A percentile compares a stretch with the other conserved stretches of the same genome.
phyloP scores from a whole-genome alignment of 2,797 vertebrate genomes.

The Astyanax mexicanus region DNA sequence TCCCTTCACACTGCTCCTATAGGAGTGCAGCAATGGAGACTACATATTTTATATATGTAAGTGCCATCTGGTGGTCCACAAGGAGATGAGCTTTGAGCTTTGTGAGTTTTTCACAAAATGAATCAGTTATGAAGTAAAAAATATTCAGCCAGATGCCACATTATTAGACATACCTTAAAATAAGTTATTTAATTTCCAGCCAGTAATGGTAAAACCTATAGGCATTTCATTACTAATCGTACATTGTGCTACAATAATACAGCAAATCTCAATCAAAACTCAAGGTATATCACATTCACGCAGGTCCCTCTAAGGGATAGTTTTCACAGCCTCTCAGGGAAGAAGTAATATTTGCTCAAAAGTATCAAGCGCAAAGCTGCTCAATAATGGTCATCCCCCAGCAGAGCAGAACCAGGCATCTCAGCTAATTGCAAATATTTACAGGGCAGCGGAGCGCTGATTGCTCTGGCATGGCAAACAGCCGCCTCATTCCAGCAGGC shows the following conservation, averaged over 20 bases:
- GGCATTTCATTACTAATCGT: background rate
- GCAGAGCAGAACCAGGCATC: slow-evolving; percentile 37
- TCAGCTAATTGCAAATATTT: slow-evolving; percentile 56
- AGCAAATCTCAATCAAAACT: background rate
- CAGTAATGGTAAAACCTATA: background rate
- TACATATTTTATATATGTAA: background rate
- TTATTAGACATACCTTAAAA: no score
- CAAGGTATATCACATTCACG: background rate
- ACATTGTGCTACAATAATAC: background rate
- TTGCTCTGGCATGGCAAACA: slow-evolving; percentile 53
- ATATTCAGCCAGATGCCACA: no score
- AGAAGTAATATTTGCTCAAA: slow-evolving; percentile 19
- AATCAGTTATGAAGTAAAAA: no score
- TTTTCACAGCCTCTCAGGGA: background rate
- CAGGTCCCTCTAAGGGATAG: background rate
- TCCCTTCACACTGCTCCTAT: no score
- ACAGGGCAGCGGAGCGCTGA: slow-evolving; percentile 38
- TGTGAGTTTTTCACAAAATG: background rate
- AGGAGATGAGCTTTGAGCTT: background rate
- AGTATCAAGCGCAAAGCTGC: background rate
- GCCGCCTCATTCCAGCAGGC: slow-evolving; percentile 36
- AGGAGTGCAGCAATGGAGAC: background rate
- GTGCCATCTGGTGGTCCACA: slow-evolving; percentile 47
- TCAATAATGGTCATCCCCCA: slow-evolving; percentile 14
- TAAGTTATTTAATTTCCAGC: background rate